Evolutionary conservation across 2,797 vertebrate species (phyloP).

Genomic region (Gymnopithys bicolor): DNA sequence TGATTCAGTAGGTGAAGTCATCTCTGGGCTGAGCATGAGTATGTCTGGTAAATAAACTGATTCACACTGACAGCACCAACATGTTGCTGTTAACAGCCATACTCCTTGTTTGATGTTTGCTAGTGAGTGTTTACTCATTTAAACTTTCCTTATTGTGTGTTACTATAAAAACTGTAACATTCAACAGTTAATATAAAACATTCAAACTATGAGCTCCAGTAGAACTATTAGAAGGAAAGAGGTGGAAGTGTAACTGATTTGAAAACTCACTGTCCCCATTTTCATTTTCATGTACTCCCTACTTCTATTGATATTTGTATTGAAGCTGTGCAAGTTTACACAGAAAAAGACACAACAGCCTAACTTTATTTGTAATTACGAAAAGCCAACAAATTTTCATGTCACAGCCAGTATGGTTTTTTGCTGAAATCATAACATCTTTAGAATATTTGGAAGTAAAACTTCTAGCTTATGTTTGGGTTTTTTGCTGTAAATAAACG

Average conservation of each 20-base stretch:
- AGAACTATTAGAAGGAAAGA: background rate
- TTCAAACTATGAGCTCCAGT: background rate
- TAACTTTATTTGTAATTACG: background rate
- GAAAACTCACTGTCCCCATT: background rate
- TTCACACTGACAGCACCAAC: background rate
- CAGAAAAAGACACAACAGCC: background rate
- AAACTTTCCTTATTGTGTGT: background rate
- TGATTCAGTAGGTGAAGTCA: background rate
- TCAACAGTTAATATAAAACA: background rate
- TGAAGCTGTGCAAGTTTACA: background rate
- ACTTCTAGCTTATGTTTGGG: background rate
- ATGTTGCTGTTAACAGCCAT: background rate
- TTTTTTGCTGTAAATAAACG: constrained; percentile 12
- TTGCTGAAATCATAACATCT: background rate
- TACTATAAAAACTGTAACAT: background rate
- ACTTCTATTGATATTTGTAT: background rate
- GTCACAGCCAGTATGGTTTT: background rate
- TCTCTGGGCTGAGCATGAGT: background rate
- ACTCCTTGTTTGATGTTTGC: background rate
- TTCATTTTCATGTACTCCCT: background rate
- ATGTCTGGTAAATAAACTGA: background rate
- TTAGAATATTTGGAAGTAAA: background rate
- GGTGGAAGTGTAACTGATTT: background rate
- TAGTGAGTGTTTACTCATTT: background rate
- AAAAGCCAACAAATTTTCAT: background rate